Base-by-base conservation (phyloP, 2,888 invertebrate genomes). In the Idaea biselata region DNA sequence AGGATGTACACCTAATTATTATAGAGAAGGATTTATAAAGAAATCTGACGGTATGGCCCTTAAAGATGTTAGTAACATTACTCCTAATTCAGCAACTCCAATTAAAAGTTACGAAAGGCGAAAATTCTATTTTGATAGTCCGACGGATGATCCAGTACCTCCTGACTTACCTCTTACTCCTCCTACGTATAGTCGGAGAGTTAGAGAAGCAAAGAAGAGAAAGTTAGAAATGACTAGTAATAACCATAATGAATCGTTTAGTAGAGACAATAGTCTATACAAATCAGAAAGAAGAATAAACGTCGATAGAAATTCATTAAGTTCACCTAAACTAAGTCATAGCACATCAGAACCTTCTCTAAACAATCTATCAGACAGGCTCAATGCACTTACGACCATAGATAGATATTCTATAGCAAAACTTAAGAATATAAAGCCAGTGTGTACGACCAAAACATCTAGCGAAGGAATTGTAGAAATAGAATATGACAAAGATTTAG, bases 61-160 rank as follows among this genome's bases (percentile, higher is more conserved):
- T 0, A 92, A 94, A 80, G 94, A 94, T 76, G 93, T 94, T 8
- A 94, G 94, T 74, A 94, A 94, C 73, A 88, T 94, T n/a, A 94
- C 94, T 3, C 94, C 94, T 0, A 94, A 86, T 17, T 83, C 89
- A 16, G 79, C 77, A 0, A 91, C 90, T 1, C 89, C 93, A 6
- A 80, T 84, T 0, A 85, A 85, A 60, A 86, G 77, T 17, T 78
- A 81, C 57, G 90, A 90, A 8, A 84, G 85, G 58, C 80, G 81
- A 70, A 86, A 82, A 67, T 84, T 81, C 63, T 86, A 82, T 60
- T 62, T 80, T 33, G 84, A 80, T 60, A 76, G 78, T 58, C 79
- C 83, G 8, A 88, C 84, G 77, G 86, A 89, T 69, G 86, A 87
- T 58, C 44, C 44, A 11, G 76, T 86, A 18, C 80, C 84, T 33